These are phyloP conservation scores for Epinephelus fuscoguttatus DNA, from an alignment of 2,113 vertebrate genomes.

Conservation along the genomic window DNA sequence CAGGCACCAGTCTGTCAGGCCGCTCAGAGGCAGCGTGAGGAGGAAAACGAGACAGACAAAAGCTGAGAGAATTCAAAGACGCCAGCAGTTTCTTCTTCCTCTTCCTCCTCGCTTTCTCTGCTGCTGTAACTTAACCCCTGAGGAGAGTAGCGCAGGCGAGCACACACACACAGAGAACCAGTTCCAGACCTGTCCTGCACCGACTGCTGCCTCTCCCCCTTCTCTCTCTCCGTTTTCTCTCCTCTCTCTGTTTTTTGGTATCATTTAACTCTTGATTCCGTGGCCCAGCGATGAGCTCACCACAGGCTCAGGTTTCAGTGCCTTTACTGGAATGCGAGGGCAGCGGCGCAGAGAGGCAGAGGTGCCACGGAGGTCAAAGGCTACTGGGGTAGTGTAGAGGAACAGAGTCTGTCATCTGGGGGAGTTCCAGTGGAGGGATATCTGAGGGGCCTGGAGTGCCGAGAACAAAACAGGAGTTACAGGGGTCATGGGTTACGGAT, in stretches of 20 bases:
- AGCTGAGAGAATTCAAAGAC: constrained; percentile 62
- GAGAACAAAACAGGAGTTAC: constrained; percentile 80
- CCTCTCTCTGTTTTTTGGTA: constrained; percentile 67
- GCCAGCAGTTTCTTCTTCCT: constrained; percentile 71
- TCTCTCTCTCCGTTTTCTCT: constrained; percentile 25
- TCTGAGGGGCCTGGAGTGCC: constrained; percentile 62
- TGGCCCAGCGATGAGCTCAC: constrained; percentile 81
- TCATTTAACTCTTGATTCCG: constrained; percentile 76
- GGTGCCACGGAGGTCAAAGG: constrained; percentile 80
- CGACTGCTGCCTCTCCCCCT: constrained; percentile 55
- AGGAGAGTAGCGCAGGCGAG: constrained; percentile 58
- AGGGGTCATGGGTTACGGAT: constrained; percentile 75
- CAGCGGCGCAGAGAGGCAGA: constrained; percentile 69
- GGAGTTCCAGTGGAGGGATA: constrained; percentile 53
- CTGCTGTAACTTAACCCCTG: constrained; percentile 76
- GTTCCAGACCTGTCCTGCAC: constrained; percentile 75
- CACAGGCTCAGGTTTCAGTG: constrained; percentile 77
- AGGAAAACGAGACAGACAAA: constrained; percentile 41
- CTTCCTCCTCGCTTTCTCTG: constrained; percentile 58
- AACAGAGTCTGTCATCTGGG: constrained; percentile 64
- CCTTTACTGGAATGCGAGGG: constrained; percentile 80
- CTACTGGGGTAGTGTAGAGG: constrained; percentile 53
- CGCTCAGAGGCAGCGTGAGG: constrained; percentile 8
- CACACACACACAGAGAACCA: constrained; percentile 71
- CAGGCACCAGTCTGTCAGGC: constrained; percentile 58